Evolutionary conservation across 2,888 invertebrate genomes (phyloP).

Genomic region (Drosophila picticornis): DNA sequence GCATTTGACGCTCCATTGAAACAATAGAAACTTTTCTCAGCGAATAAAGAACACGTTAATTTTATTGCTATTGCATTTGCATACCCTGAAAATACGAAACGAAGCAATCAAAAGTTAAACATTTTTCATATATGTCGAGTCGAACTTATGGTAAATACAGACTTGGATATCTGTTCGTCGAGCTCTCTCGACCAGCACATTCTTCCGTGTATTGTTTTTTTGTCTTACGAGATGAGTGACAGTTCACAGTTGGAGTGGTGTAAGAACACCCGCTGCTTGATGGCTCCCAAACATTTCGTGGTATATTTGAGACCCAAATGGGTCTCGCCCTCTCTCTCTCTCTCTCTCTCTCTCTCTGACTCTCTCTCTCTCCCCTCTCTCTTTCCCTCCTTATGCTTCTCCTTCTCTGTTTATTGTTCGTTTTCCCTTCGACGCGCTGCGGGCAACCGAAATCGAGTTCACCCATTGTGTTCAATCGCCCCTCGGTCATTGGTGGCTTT

Average conservation of each 20-base stretch:
- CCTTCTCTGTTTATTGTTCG: background rate
- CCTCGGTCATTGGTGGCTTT: constrained; percentile 49
- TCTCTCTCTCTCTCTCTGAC: background rate
- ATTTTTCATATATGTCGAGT: background rate
- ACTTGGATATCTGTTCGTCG: background rate
- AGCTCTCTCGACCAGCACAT: background rate
- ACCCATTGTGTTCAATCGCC: constrained; percentile 51
- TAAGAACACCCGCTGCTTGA: constrained; percentile 31
- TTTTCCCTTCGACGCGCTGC: constrained; percentile 32
- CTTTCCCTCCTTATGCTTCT: background rate
- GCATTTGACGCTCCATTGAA: background rate
- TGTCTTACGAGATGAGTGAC: constrained; percentile 22
- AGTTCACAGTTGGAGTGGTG: constrained; percentile 44
- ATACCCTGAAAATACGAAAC: background rate
- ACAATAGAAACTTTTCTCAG: background rate
- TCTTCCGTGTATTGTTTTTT: background rate
- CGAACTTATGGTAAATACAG: background rate
- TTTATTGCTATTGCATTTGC: background rate
- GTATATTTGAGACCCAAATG: constrained; percentile 48
- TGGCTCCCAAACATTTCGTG: constrained; percentile 49
- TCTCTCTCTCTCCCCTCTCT: background rate
- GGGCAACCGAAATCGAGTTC: constrained; percentile 35
- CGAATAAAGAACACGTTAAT: background rate
- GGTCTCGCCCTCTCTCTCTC: background rate
- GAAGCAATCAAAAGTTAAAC: background rate